Evolutionary conservation across 2,888 invertebrate species (phyloP).

Genomic region (Rhaphigaster nebulosa): DNA sequence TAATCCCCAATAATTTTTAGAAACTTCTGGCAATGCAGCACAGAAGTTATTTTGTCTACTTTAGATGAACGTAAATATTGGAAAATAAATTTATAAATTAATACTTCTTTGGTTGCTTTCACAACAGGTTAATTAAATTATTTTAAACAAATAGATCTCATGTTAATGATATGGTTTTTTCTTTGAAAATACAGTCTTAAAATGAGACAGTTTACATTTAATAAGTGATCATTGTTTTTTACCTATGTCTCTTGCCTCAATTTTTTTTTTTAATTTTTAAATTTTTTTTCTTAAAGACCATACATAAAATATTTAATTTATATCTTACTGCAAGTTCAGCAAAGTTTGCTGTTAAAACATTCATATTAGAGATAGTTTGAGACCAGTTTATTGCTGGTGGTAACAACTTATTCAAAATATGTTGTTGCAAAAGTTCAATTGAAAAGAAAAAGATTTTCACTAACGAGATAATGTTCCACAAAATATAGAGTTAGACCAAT

Average conservation of each 20-base stretch:
- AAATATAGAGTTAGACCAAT: not conserved
- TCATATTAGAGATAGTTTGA: constrained; percentile 27
- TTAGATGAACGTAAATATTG: not conserved
- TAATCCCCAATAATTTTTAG: not conserved
- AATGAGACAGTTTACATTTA: constrained; percentile 22
- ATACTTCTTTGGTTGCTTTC: not conserved
- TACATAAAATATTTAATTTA: constrained; percentile 41
- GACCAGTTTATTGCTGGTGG: constrained; percentile 26
- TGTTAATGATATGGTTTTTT: constrained; percentile 35
- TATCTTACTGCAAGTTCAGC: constrained; percentile 4
- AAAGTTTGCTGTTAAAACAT: constrained; percentile 17
- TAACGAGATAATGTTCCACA: constrained; percentile 6
- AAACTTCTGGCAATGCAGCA: not conserved
- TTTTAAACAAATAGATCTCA: not conserved
- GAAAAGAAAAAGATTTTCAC: not conserved
- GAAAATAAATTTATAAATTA: not conserved
- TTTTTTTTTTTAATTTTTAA: not conserved
- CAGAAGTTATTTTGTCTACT: not conserved
- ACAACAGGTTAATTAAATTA: not conserved
- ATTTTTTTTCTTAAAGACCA: not conserved
- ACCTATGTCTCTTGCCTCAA: constrained; percentile 29
- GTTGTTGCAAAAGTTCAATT: constrained; percentile 51
- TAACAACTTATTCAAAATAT: constrained; percentile 7
- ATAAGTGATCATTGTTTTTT: constrained; percentile 23
- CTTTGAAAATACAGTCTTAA: constrained; percentile 39